Percentiles rank a stretch among this genome's conserved stretches.
These are phyloP conservation scores for Pycnomerus fuliginosus DNA, from an alignment of 2,888 invertebrate genomes.

Conservation along the genomic window DNA sequence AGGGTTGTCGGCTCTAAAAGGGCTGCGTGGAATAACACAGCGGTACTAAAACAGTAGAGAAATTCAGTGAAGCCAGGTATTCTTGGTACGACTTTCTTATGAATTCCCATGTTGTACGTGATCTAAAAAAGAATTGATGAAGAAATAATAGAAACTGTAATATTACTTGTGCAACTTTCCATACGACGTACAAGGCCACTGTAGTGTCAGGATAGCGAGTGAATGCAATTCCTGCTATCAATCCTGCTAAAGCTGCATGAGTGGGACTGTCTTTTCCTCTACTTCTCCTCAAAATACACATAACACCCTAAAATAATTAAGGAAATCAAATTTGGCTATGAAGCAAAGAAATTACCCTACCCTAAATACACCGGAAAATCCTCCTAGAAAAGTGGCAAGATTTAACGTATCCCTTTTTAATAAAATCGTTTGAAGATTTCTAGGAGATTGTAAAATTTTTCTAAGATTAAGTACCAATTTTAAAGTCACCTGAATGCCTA, in stretches of 20 bases:
- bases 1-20: conserved; percentile 77
- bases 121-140: conserved; percentile 60
- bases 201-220: conserved; percentile 73
- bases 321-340: background rate
- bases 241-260: conserved; percentile 69
- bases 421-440: conserved; percentile 55
- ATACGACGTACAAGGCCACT: conserved; percentile 77
- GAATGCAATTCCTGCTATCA: conserved; percentile 71
- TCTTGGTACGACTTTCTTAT: conserved; percentile 64
- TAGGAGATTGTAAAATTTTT: conserved; percentile 56
- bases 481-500: conserved; percentile 61
- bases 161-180: conserved; percentile 81
- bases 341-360: no score
- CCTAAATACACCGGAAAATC: conserved; percentile 67
- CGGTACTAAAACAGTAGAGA: conserved; percentile 75
- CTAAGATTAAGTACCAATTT: conserved; percentile 60
- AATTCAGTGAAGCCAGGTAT: conserved; percentile 69
- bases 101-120: conserved; percentile 70
- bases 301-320: conserved; percentile 56
- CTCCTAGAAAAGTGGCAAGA: conserved; percentile 68
- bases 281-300: conserved; percentile 65
- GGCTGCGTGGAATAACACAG: conserved; percentile 74
- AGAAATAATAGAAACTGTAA: no score
- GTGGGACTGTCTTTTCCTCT: conserved; percentile 61
- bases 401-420: conserved; percentile 59